Conservation (phyloP, 35 echinoderm and acorn worm species). For the Antedon bifida region DNA sequence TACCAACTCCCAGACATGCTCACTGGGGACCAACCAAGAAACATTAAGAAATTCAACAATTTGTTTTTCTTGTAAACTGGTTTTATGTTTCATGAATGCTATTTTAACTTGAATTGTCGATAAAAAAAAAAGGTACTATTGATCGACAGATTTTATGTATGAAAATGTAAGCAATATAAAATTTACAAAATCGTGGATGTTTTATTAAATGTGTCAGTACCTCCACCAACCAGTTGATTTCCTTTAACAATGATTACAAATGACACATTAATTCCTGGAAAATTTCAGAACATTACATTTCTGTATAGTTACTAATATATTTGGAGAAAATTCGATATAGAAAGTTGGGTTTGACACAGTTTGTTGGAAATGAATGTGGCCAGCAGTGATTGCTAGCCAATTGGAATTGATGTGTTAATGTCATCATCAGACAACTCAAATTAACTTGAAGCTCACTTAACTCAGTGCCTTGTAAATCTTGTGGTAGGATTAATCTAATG, state of each 20-base stretch:
- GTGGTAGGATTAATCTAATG: background rate
- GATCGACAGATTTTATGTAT: background rate
- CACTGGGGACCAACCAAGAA: constrained; percentile 58
- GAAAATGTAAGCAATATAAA: background rate
- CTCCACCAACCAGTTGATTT: background rate
- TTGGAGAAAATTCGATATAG: background rate
- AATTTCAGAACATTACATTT: background rate
- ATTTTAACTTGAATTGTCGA: background rate
- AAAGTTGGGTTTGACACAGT: too few relatives aligned
- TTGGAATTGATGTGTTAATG: background rate
- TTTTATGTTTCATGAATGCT: background rate
- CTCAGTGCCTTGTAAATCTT: background rate
- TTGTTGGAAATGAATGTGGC: too few relatives aligned
- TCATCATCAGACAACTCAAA: background rate
- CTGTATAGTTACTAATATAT: background rate
- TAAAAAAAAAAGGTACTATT: background rate
- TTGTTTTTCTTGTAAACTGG: background rate
- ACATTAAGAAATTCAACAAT: constrained; percentile 18
- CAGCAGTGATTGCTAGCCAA: too few relatives aligned
- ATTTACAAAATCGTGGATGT: too few relatives aligned
- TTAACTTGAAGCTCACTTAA: background rate
- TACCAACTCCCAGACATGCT: constrained; percentile 9
- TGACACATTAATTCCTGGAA: background rate
- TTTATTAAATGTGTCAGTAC: too few relatives aligned
- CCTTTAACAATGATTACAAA: background rate